Base-by-base conservation (phyloP, 2,113 vertebrate genomes). In the Odontophorus gujanensis region DNA sequence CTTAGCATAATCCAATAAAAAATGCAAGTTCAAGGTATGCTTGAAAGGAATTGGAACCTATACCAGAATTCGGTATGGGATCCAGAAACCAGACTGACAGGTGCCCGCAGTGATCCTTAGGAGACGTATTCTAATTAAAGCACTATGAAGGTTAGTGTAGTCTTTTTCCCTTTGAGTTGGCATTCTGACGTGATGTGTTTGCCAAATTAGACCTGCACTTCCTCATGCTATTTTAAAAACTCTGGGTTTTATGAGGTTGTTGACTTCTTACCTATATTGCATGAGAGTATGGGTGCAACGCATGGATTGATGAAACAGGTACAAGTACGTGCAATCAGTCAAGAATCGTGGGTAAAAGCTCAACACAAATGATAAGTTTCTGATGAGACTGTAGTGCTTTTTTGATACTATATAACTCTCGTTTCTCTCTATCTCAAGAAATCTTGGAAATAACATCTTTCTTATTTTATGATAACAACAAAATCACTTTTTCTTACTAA, bases 221-320 rank as follows among this genome's bases (percentile, higher is more conserved):
- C 16, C 16, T 71, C 4, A 11, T 83, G 87, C 76, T 7, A 38
- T 67, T 72, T 72, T 72, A 72, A 81, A 76, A 67, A 7, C 21
- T 74, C 50, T 42, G 16, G 6, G 47, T 83, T 59, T 59, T 38
- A 5, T 22, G 65, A 50, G 42, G 16, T 6, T 42, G 50, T 24
- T 38, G 12, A 51, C 92, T 76, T 19, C 40, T 58, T 18, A 28
- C 17, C 22, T 69, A 38, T 65, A 28, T 32, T 74, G 9, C 11
- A 7, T 59, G 40, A 79, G 53, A 30, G n/a, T 72, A 36, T 7
- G 38, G 38, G 48, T 62, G 30, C 34, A 62, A 66, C 42, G 28
- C 13, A 7, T 3, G 11, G 30, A 48, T 28, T 0, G 0, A 50
- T 82, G 32, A 51, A 73, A 57, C 0, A 2, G 9, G 10, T 53